Evolutionary conservation across 2,888 invertebrate genomes (phyloP).

Genomic region (Drosophila subsilvestris): DNA sequence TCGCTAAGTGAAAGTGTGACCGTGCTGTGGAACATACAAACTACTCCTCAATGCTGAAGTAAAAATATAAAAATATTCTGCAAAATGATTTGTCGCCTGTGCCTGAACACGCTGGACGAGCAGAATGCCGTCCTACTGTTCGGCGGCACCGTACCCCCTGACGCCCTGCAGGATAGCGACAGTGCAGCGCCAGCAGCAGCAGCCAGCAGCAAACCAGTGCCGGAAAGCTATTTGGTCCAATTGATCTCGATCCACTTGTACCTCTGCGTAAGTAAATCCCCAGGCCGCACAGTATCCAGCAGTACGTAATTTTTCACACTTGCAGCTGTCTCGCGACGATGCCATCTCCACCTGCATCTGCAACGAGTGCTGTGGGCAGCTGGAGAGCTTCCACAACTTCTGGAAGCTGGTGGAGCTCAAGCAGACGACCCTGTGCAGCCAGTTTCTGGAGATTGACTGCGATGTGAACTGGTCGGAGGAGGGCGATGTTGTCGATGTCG

Average conservation of each 20-base stretch:
- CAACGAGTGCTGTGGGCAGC: conserved; percentile 61
- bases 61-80: conserved; percentile 28
- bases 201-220: conserved; percentile 52
- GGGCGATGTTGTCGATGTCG: conserved; percentile 49
- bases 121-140: conserved; percentile 67
- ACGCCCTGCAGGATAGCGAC: conserved; percentile 27
- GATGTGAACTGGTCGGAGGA: conserved; percentile 70
- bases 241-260: conserved; percentile 76
- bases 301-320: neutral
- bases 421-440: conserved; percentile 67
- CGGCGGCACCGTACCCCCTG: conserved; percentile 32
- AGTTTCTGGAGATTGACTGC: conserved; percentile 68
- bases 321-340: conserved; percentile 66
- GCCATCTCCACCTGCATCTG: conserved; percentile 70
- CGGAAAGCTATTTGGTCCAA: conserved; percentile 73
- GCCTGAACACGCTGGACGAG: conserved; percentile 65
- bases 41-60: conserved; percentile 52
- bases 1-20: conserved; percentile 17
- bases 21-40: conserved; percentile 24
- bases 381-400: conserved; percentile 70
- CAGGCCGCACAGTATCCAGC: neutral
- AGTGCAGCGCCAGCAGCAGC: conserved; percentile 15
- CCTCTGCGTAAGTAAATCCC: conserved; percentile 67
- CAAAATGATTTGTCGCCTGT: conserved; percentile 74
- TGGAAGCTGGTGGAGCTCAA: conserved; percentile 70